Conservation (phyloP, 1,140 invertebrate genomes). For the Linepithema humile region DNA sequence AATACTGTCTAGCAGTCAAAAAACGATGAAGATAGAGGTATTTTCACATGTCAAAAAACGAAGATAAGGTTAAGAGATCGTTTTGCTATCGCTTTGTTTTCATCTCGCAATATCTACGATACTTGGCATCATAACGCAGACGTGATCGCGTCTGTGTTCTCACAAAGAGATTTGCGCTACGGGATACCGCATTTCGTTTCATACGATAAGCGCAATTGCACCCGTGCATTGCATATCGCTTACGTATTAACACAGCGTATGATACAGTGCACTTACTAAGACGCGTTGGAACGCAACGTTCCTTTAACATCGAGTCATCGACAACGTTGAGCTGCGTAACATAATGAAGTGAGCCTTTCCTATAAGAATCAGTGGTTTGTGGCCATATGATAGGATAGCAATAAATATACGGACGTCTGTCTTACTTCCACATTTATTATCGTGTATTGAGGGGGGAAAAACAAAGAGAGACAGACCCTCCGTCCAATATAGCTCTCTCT, state of each 20-base stretch:
- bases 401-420: too few relatives aligned
- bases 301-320: constrained; percentile 39
- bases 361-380: too few relatives aligned
- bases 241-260: constrained; percentile 24
- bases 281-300: background rate
- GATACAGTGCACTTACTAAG: background rate
- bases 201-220: background rate
- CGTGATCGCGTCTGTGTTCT: background rate
- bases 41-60: constrained; percentile 9
- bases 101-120: background rate
- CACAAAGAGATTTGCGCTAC: background rate
- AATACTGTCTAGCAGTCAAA: constrained; percentile 70
- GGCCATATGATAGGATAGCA: too few relatives aligned
- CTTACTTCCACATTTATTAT: too few relatives aligned
- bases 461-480: too few relatives aligned
- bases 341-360: too few relatives aligned
- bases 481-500: too few relatives aligned
- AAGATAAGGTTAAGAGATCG: background rate
- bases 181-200: background rate
- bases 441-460: too few relatives aligned
- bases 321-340: too few relatives aligned
- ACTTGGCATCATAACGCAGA: background rate
- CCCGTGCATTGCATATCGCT: background rate
- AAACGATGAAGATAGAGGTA: constrained; percentile 51
- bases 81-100: background rate